Evolutionary conservation across 2,797 vertebrate species (phyloP).

Genomic region (Gouania willdenowi): DNA sequence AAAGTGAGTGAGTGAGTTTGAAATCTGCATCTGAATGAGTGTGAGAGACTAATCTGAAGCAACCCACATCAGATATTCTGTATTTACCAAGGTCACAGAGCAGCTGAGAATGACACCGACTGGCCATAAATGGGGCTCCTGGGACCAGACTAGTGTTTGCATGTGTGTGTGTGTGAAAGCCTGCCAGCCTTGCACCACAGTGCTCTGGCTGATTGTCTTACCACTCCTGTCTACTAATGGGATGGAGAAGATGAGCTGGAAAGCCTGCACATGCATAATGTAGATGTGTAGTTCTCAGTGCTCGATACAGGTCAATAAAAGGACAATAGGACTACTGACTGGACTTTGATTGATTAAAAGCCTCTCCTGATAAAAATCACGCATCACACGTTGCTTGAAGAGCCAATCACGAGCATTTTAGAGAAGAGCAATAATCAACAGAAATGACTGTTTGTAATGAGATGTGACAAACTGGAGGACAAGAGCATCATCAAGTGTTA

Average conservation of each 20-base stretch:
- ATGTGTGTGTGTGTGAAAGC: not conserved
- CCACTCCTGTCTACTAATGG: slow-evolving; percentile 32
- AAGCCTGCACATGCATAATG: slow-evolving; percentile 2
- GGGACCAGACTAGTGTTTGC: slow-evolving; percentile 15
- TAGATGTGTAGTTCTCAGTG: not conserved
- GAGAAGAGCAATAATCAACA: slow-evolving; percentile 15
- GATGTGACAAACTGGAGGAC: not conserved
- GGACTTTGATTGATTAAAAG: slow-evolving; percentile 35
- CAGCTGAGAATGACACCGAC: slow-evolving; percentile 56
- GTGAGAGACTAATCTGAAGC: not conserved
- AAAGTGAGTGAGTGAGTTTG: not conserved
- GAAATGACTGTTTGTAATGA: not conserved
- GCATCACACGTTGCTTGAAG: slow-evolving; percentile 7
- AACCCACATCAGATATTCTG: slow-evolving; percentile 36
- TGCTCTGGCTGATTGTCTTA: slow-evolving; percentile 27
- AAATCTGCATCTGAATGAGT: not conserved
- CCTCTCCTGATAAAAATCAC: slow-evolving; percentile 19
- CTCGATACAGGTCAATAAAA: slow-evolving; percentile 10
- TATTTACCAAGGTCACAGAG: slow-evolving; percentile 48
- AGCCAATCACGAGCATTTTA: slow-evolving; percentile 23
- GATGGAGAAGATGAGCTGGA: slow-evolving; percentile 5
- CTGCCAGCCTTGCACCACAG: slow-evolving; percentile 6
- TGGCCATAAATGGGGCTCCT: slow-evolving; percentile 31
- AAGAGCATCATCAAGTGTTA: slow-evolving; percentile 4
- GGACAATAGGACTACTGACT: slow-evolving; percentile 41